Conservation (phyloP, 2,888 invertebrate genomes). For the Itoplectis maculator region DNA sequence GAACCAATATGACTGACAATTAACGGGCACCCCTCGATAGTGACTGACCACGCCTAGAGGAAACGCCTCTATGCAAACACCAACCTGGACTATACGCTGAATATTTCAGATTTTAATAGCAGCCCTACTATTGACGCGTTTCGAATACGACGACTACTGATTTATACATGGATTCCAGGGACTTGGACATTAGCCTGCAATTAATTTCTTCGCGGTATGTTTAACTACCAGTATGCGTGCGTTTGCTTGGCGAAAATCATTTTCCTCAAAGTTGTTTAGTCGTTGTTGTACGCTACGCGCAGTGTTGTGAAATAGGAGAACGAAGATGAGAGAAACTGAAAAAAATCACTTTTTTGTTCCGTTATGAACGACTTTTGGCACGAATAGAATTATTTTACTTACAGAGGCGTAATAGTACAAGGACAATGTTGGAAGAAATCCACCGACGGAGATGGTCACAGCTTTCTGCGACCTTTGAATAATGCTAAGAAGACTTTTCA, state of each 20-base stretch:
- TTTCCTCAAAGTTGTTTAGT: not conserved
- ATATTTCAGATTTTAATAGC: constrained; percentile 41
- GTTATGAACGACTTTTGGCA: not conserved
- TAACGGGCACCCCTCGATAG: not conserved
- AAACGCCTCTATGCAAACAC: constrained; percentile 2
- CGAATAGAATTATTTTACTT: not conserved
- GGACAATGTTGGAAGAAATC: constrained; percentile 29
- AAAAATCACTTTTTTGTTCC: not conserved
- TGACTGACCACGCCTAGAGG: not conserved
- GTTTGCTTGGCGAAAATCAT: not conserved
- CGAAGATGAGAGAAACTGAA: constrained; percentile 52
- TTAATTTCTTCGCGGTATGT: too few species aligned
- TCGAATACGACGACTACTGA: not conserved
- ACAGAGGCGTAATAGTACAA: constrained; percentile 30
- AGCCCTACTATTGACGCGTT: not conserved
- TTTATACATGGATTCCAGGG: not conserved
- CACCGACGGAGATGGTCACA: constrained; percentile 22
- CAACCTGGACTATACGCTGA: not conserved
- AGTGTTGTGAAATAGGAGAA: constrained; percentile 59
- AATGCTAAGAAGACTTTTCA: constrained; percentile 52
- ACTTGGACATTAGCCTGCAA: too few species aligned
- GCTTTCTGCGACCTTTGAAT: constrained; percentile 52
- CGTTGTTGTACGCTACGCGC: constrained; percentile 45
- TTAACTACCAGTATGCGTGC: not conserved
- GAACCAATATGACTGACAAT: not conserved